Evolutionary conservation across 2,888 invertebrate genomes (phyloP).

Genomic region (Hipparchia semele): DNA sequence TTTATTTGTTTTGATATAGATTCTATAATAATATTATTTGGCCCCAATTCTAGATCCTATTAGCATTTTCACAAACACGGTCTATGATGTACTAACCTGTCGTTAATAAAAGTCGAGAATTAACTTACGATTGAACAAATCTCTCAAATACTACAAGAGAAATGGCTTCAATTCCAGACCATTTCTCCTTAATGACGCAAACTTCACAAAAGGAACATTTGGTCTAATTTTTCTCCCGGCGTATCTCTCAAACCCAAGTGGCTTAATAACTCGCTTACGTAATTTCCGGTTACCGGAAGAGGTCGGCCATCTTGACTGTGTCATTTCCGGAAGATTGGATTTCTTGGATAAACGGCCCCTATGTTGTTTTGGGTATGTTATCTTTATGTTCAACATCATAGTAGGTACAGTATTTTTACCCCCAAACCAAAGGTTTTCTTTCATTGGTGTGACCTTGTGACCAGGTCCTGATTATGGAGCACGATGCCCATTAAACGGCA

Average conservation of each 20-base stretch:
- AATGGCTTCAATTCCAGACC: constrained; percentile 19
- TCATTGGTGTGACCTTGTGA: too few relatives aligned
- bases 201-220: constrained; percentile 22
- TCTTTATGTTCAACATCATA: neutral
- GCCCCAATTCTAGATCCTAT: too few relatives aligned
- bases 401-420: neutral
- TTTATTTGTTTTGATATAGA: too few relatives aligned
- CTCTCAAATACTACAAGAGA: constrained; percentile 12
- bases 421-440: neutral
- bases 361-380: constrained; percentile 17
- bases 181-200: constrained; percentile 24
- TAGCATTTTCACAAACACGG: too few relatives aligned
- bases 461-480: too few relatives aligned
- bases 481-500: too few relatives aligned
- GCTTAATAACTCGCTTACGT: constrained; percentile 49
- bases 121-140: constrained; percentile 11
- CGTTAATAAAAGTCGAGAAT: constrained; percentile 3
- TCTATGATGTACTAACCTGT: neutral
- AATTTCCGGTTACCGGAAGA: constrained; percentile 48
- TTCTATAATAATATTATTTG: too few relatives aligned
- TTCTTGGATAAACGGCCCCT: constrained; percentile 30
- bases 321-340: constrained; percentile 36
- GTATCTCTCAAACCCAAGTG: constrained; percentile 26
- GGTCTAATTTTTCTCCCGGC: constrained; percentile 28
- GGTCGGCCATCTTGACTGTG: constrained; percentile 53